These are phyloP conservation scores for Megaceryle maxima DNA, from an alignment of 2,113 vertebrate species.

Conservation along the genomic window DNA sequence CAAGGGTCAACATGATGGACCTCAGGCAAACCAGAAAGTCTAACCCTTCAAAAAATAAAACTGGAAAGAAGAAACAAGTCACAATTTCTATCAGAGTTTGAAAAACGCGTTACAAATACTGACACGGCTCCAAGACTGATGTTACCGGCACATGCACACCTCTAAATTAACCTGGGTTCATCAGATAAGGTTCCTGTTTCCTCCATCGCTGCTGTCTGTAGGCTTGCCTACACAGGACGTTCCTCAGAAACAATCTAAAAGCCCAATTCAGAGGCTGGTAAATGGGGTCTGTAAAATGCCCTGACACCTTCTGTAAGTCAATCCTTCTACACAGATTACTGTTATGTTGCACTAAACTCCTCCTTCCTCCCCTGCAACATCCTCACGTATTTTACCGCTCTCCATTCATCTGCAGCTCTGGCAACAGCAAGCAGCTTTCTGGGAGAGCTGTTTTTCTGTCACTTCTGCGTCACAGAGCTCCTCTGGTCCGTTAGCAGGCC, in stretches of 20 bases:
- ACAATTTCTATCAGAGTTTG: neutral
- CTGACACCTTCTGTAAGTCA: neutral
- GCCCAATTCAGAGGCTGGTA: neutral
- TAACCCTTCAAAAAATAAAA: neutral
- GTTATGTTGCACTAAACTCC: accelerated
- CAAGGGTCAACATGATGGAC: neutral
- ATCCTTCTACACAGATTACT: neutral
- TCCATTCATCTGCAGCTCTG: accelerated
- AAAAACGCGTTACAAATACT: neutral
- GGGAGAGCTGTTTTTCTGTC: neutral
- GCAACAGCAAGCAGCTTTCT: neutral
- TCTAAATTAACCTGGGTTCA: neutral
- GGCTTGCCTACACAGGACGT: neutral
- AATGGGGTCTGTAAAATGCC: accelerated
- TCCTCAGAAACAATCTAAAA: neutral
- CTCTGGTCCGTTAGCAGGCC: neutral
- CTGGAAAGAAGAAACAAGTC: neutral
- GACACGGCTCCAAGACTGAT: accelerated
- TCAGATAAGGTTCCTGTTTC: neutral
- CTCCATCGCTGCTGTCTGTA: neutral
- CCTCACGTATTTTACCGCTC: accelerated
- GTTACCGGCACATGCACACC: neutral
- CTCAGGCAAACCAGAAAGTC: neutral
- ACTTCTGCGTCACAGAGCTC: accelerated
- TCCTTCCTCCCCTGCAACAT: neutral